phyloP scores from a whole-genome alignment of 1,140 invertebrate genomes.

The Ceratitis capitata region DNA sequence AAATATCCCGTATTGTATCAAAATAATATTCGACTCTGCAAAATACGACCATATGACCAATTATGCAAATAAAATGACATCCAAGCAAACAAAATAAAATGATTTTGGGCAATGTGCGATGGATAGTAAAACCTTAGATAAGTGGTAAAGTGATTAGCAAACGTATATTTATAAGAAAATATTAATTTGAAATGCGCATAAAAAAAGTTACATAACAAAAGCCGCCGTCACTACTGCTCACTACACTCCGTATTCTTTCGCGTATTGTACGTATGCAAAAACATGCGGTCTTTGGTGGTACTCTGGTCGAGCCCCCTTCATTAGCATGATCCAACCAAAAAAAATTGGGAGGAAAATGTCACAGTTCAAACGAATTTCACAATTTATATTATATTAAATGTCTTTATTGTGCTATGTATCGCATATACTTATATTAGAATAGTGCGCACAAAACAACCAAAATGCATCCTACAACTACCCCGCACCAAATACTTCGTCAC shows the following conservation, averaged over 20 bases:
- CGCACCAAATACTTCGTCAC: not conserved
- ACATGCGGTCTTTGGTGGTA: conserved; percentile 5
- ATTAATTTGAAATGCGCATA: not conserved
- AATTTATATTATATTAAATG: too few relatives aligned
- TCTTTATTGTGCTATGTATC: not conserved
- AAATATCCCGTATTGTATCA: not conserved
- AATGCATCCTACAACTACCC: not conserved
- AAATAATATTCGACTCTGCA: not conserved
- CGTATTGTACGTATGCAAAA: not conserved
- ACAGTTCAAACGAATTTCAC: conserved; percentile 20
- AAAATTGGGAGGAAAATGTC: not conserved
- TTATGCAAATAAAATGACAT: not conserved
- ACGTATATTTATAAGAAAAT: not conserved
- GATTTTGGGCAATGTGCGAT: too few relatives aligned
- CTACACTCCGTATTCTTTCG: not conserved
- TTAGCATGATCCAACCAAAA: not conserved
- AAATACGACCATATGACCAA: not conserved
- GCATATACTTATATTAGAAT: too few relatives aligned
- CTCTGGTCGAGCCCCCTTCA: not conserved
- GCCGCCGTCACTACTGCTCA: not conserved
- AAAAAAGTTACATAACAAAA: conserved; percentile 25
- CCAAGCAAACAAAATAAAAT: too few relatives aligned
- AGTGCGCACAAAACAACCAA: not conserved
- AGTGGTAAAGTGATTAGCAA: too few relatives aligned
- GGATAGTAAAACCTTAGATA: too few relatives aligned